Base-by-base conservation (phyloP, 2,888 invertebrate genomes). In the Hypselothyrea guttata region DNA sequence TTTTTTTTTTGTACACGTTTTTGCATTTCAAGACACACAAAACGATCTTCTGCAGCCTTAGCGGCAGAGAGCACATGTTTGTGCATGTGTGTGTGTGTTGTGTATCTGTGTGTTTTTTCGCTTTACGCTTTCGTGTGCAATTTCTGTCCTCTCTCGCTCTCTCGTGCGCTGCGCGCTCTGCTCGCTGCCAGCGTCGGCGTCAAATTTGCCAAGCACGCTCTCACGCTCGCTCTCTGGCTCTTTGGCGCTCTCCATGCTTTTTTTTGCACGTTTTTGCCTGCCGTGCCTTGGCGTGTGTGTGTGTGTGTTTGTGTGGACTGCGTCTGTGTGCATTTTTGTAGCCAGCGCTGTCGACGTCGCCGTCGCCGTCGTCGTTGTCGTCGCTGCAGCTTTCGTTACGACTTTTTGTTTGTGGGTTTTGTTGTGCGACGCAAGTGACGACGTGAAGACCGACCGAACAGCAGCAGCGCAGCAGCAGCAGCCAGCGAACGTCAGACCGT, bases 381-480 rank as follows among this genome's bases (percentile, higher is more conserved):
- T 62, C 44, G 61, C 66, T 78, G 84, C 73, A 77, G 77, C 77
- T 77, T 77, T 79, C 73, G 67, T 62, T 78, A 58, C 75, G 71
- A 75, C 71, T 74, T 65, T 68, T 79, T 87, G 84, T 79, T 81
- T 76, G 77, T 76, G 70, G 81, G 76, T 66, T 83, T 68, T 78
- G 88, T 88, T 88, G 88, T 86, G 86, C 87, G 87, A 86, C 81
- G 87, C 83, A 84, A 87, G 87, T 86, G 87, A 87, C 85, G 87
- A 87, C 85, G 87, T 83, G 81, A 86, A 87, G 86, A 86, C 84
- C 79, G 78, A 74, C 73, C 64, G 55, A 63, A 66, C 66, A 60
- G 58, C 63, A 63, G 66, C 64, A 71, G 63, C 61, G n/a, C n/a
- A n/a, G n/a, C n/a, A 64, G 61, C 62, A 59, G 75, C 78, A 69